Percentiles rank a stretch among this genome's conserved stretches.
phyloP scores from a whole-genome alignment of 1,140 invertebrate species.

The Trichonephila clavata region DNA sequence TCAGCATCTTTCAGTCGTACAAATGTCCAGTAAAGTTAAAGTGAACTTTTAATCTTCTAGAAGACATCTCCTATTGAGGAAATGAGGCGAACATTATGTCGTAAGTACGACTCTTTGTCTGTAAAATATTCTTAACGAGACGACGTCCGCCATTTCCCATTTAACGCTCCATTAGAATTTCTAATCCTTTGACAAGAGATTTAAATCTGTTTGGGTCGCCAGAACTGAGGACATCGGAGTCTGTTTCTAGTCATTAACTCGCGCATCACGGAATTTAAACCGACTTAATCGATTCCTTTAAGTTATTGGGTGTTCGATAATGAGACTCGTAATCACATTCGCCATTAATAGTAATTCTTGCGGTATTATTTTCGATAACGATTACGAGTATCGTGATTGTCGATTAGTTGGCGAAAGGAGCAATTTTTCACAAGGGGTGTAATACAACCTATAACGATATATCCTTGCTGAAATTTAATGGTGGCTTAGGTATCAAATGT shows the following conservation, averaged over 20 bases:
- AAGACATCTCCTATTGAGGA: background rate
- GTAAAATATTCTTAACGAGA: background rate
- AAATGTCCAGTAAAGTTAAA: background rate
- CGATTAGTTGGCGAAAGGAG: background rate
- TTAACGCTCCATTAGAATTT: slow-evolving; percentile 9
- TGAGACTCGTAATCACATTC: background rate
- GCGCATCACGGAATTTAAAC: background rate
- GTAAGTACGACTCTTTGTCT: background rate
- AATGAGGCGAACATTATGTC: background rate
- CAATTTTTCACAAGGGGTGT: background rate
- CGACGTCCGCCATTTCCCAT: background rate
- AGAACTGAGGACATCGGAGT: background rate
- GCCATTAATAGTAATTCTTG: background rate
- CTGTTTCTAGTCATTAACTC: background rate
- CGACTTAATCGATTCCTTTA: background rate
- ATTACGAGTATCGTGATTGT: background rate
- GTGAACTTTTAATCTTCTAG: background rate
- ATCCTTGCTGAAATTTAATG: too few relatives aligned
- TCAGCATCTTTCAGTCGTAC: background rate
- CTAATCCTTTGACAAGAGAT: background rate
- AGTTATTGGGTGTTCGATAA: background rate
- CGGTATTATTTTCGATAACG: background rate
- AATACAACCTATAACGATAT: too few relatives aligned
- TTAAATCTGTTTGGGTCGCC: background rate
- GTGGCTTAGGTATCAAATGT: too few relatives aligned